Percentiles rank a stretch among this genome's conserved stretches.
Evolutionary conservation across 2,797 vertebrate genomes (phyloP).

Genomic region (Agapornis canus): DNA sequence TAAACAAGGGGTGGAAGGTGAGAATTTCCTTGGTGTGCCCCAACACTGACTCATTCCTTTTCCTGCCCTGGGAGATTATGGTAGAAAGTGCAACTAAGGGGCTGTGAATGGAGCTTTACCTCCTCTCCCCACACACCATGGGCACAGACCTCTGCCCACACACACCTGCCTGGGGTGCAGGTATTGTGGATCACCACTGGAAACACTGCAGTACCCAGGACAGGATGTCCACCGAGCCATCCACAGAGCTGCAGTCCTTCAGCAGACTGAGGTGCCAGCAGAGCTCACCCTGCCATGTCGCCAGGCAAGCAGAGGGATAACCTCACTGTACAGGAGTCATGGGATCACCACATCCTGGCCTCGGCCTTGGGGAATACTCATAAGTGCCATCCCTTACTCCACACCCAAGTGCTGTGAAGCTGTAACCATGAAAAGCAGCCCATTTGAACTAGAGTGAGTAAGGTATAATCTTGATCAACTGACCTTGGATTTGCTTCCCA

Average conservation of each 20-base stretch:
- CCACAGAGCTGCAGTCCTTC: not conserved
- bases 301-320: not conserved
- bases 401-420: not conserved
- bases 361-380: not conserved
- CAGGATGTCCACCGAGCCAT: not conserved
- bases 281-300: not conserved
- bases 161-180: not conserved
- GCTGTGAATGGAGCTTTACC: not conserved
- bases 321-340: not conserved
- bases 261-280: accelerated
- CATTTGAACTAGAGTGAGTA: not conserved
- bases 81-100: not conserved
- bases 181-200: not conserved
- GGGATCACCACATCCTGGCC: not conserved
- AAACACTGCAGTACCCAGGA: not conserved
- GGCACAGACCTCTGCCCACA: not conserved
- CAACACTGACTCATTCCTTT: not conserved
- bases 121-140: not conserved
- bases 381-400: not conserved
- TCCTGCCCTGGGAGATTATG: not conserved
- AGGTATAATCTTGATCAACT: not conserved
- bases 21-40: not conserved
- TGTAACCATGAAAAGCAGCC: not conserved
- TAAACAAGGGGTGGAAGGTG: not conserved
- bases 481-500: not conserved